phyloP scores from a whole-genome alignment of 1,140 invertebrate species.

The Neodiprion fabricii region DNA sequence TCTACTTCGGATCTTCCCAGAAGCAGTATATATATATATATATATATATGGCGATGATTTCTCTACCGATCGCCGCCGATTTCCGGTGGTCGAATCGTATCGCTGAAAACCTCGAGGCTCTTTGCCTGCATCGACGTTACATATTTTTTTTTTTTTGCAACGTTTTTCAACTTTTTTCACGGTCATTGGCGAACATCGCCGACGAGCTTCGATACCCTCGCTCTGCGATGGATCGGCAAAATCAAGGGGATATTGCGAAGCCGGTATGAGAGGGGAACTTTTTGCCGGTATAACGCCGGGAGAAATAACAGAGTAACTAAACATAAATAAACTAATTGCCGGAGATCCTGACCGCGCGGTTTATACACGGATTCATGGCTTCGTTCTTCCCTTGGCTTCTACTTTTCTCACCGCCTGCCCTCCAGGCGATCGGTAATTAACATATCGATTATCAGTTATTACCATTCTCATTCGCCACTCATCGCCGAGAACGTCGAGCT shows the following conservation, averaged over 20 bases:
- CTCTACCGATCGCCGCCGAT: too few relatives aligned
- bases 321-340: too few relatives aligned
- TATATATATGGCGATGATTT: neutral
- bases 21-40: constrained; percentile 3
- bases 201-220: too few relatives aligned
- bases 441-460: too few relatives aligned
- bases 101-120: too few relatives aligned
- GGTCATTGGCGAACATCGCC: neutral
- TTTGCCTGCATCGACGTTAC: neutral
- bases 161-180: neutral
- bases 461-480: too few relatives aligned
- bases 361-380: constrained; percentile 19
- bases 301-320: too few relatives aligned
- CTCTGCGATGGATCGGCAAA: neutral
- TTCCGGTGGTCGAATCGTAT: too few relatives aligned
- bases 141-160: neutral
- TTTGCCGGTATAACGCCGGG: too few relatives aligned
- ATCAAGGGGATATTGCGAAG: neutral
- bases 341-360: constrained; percentile 16
- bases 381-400: constrained; percentile 27
- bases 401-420: constrained; percentile 27
- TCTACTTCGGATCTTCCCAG: neutral
- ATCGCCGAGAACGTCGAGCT: too few relatives aligned
- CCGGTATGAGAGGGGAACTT: too few relatives aligned
- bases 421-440: neutral